These are phyloP conservation scores for Gymnothorax reevesii DNA, from an alignment of 2,797 vertebrate species.

Conservation along the genomic window DNA sequence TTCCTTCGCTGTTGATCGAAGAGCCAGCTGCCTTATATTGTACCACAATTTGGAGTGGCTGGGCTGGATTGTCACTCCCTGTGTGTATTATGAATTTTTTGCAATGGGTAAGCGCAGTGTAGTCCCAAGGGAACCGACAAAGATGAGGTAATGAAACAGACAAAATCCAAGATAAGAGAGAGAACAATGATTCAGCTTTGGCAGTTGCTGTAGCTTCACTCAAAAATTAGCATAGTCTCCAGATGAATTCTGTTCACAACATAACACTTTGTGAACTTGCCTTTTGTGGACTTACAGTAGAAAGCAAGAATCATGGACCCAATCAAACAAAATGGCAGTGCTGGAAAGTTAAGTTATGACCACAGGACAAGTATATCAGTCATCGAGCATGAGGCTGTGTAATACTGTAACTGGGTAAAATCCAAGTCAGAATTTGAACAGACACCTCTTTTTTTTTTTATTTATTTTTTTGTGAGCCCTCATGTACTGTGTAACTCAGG, in stretches of 20 bases:
- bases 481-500: too few species aligned
- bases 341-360: neutral
- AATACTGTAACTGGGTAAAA: neutral
- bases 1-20: too few species aligned
- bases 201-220: neutral
- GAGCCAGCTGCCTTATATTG: too few species aligned
- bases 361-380: neutral
- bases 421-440: neutral
- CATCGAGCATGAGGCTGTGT: neutral
- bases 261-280: neutral
- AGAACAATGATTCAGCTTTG: too few species aligned
- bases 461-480: too few species aligned
- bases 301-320: neutral
- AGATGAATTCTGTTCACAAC: neutral
- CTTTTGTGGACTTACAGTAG: neutral
- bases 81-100: too few species aligned
- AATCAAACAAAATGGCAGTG: neutral
- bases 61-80: too few species aligned
- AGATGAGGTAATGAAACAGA: too few species aligned
- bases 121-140: too few species aligned
- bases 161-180: too few species aligned
- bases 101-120: too few species aligned
- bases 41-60: too few species aligned
- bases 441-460: neutral
- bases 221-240: neutral